Percentiles rank a stretch among this genome's conserved stretches.
Evolutionary conservation across 2,113 vertebrate genomes (phyloP).

Genomic region (Indicator indicator): DNA sequence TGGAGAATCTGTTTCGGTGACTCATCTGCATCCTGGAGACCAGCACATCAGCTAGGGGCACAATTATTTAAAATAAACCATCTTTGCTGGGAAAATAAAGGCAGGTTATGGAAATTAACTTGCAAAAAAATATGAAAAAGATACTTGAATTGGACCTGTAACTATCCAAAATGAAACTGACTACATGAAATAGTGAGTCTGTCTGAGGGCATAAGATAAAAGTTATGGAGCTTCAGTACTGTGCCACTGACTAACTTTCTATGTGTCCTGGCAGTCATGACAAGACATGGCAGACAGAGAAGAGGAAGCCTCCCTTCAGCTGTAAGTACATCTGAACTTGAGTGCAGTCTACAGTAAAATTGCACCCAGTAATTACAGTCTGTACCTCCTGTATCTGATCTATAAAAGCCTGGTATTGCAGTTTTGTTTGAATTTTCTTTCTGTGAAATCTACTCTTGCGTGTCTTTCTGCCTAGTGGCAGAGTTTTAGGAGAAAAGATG

Average conservation of each 20-base stretch:
- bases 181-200: background rate
- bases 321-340: background rate
- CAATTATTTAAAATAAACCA: background rate
- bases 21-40: background rate
- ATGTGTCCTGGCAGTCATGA: background rate
- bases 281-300: background rate
- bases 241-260: background rate
- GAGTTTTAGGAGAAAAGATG: background rate
- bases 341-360: background rate
- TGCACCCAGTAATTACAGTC: background rate
- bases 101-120: background rate
- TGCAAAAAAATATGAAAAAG: background rate
- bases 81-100: background rate
- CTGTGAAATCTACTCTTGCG: background rate
- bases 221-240: background rate
- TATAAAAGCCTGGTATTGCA: background rate
- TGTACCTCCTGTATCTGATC: background rate
- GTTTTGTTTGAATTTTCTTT: background rate
- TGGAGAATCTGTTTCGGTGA: background rate
- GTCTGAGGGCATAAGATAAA: background rate
- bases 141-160: background rate
- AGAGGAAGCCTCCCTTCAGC: background rate
- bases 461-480: background rate
- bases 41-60: background rate
- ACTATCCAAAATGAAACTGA: background rate